These are phyloP conservation scores for Portevinia maculata DNA, from an alignment of 2,888 invertebrate species.

Conservation along the genomic window DNA sequence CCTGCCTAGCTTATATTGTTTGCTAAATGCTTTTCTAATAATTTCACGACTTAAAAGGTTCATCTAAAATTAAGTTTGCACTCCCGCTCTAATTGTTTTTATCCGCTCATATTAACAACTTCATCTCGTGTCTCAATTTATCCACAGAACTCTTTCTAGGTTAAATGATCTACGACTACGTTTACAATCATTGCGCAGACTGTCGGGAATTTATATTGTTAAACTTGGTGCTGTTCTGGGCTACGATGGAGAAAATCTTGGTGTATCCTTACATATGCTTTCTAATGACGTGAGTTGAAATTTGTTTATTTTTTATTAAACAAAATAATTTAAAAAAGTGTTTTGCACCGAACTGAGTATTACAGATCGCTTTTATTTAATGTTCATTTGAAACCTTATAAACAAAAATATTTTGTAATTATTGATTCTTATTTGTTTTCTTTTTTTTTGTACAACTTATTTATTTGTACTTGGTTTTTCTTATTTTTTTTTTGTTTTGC, in stretches of 20 bases:
- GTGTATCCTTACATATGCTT: slow-evolving; percentile 84
- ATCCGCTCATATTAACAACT: slow-evolving; percentile 81
- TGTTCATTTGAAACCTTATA: slow-evolving; percentile 3
- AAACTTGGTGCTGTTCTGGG: slow-evolving; percentile 92
- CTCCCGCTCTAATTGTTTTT: slow-evolving; percentile 72
- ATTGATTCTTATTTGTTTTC: slow-evolving; percentile 59
- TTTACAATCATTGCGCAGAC: slow-evolving; percentile 91
- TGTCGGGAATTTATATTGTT: slow-evolving; percentile 92
- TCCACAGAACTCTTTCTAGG: slow-evolving; percentile 83
- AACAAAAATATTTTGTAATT: slow-evolving; percentile 15
- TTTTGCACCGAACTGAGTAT: slow-evolving; percentile 72
- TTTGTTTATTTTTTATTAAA: slow-evolving; percentile 29
- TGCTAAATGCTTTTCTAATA: background rate
- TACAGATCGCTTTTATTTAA: slow-evolving; percentile 48
- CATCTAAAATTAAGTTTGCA: background rate
- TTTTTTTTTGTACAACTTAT: slow-evolving; percentile 76
- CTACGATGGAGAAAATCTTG: slow-evolving; percentile 86
- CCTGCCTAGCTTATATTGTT: too few species aligned
- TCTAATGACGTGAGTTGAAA: slow-evolving; percentile 85
- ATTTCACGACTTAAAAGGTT: background rate
- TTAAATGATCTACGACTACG: slow-evolving; percentile 91
- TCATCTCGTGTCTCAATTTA: slow-evolving; percentile 75
- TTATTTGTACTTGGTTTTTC: slow-evolving; percentile 78
- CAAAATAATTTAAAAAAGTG: slow-evolving; percentile 60
- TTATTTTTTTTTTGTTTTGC: slow-evolving; percentile 83